Evolutionary conservation across 2,113 vertebrate species (phyloP).

Genomic region (Psilopsiagon aymara): DNA sequence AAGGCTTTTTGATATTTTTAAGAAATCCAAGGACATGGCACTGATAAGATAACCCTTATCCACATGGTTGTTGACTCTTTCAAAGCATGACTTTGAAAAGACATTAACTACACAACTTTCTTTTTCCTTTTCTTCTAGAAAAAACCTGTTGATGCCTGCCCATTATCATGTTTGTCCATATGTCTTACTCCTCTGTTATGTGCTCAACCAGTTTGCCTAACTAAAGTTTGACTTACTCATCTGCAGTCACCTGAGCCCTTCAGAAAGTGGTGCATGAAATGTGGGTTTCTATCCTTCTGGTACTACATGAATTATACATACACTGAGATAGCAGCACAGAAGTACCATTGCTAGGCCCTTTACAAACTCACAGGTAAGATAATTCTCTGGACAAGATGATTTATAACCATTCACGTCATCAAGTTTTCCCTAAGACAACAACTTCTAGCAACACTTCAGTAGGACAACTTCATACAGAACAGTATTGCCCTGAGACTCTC

Average conservation of each 20-base stretch:
- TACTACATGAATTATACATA: neutral
- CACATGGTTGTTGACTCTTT: conserved; percentile 4
- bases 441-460: neutral
- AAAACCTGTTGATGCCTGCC: neutral
- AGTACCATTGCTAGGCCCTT: neutral
- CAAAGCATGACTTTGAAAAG: conserved; percentile 49
- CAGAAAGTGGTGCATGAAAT: neutral
- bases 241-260: neutral
- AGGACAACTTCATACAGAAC: neutral
- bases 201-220: accelerated
- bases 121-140: neutral
- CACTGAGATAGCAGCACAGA: neutral
- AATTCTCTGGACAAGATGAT: neutral
- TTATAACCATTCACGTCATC: accelerated
- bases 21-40: conserved; percentile 37
- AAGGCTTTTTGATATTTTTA: neutral
- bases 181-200: accelerated
- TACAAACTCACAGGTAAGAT: neutral
- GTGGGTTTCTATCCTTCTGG: neutral
- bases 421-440: neutral
- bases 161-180: neutral
- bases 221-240: neutral
- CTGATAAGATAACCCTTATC: conserved; percentile 61
- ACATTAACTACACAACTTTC: neutral
- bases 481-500: neutral